Base-by-base conservation (phyloP, 1,140 invertebrate species). In the Pantala flavescens region DNA sequence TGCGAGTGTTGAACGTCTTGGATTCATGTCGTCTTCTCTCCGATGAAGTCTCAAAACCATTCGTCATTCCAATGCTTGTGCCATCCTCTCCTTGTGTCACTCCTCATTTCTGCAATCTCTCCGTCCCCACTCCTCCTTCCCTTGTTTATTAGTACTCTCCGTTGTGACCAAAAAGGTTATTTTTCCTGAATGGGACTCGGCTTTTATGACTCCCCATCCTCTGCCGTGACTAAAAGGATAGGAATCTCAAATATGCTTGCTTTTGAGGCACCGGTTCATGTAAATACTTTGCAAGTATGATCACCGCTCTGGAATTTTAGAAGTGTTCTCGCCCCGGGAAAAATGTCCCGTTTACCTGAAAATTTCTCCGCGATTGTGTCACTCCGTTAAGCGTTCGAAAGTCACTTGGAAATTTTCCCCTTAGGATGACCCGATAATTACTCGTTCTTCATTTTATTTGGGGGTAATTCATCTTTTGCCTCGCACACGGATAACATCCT, bases 81-180 rank as follows among this genome's bases (percentile, higher is more conserved):
- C 49, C 49, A 9, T n/a, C n/a, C 28, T 36, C 28, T 36, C 28
- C 28, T 36, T 36, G 28, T 9, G 28, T 36, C 28, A 36, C 28
- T 9, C 28, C 2, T 36, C 9, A 5, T 36, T 9, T 36, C 28
- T 9, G 2, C 9, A 36, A 36, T 9, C 3, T 36, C 28, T 36
- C 28, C 9, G 2, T 36, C 9, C 28, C 28, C 28, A 2, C 49
- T 63, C 49, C 49, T 12, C 12, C 49, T 63, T 21, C 12, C 3
- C 12, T 63, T 63, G 12, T 63, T 63, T 3, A 3, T 63, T 7
- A 3, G n/a, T 16, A 63, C 49, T 36, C 28, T 36, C 49, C 49
- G 49, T 63, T 21, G 49, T 63, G n/a, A 16, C 49, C 49, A 63
- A 63, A 63, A 63, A 63, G 49, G 49, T 63, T 63, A 63, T 63